These are phyloP conservation scores for Scolopax bukidnonensis DNA, from an alignment of 2,797 vertebrate species.

Conservation along the genomic window DNA sequence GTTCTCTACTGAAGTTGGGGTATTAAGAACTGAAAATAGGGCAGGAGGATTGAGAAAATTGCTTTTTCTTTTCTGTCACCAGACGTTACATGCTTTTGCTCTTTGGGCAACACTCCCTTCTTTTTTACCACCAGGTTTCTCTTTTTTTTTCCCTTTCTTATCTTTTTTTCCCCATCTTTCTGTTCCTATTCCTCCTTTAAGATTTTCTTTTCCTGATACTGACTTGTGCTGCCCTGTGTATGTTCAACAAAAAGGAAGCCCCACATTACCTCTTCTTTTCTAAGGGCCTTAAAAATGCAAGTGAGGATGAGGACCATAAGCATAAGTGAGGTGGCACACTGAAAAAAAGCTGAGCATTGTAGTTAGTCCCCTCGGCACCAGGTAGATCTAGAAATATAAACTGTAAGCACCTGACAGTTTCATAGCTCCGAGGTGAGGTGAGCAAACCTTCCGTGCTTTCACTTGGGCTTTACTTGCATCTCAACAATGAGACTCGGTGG, in stretches of 20 bases:
- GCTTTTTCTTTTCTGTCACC: background rate
- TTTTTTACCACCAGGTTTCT: background rate
- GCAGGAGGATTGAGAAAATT: background rate
- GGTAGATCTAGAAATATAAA: background rate
- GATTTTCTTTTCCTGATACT: background rate
- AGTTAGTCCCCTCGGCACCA: background rate
- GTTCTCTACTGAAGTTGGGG: background rate
- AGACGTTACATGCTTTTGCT: background rate
- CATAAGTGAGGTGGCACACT: fast-evolving
- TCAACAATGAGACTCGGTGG: background rate
- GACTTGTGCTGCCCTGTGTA: background rate
- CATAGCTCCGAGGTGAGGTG: background rate
- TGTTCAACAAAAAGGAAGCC: background rate
- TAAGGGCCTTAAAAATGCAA: background rate
- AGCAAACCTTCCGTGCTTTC: background rate
- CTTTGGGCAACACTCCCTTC: background rate
- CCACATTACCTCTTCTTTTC: background rate
- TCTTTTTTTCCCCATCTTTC: background rate
- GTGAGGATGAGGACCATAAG: background rate
- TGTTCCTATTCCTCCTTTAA: background rate
- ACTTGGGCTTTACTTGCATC: background rate
- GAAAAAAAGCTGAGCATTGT: background rate
- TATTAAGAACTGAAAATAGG: background rate
- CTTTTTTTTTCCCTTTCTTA: background rate
- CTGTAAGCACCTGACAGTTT: background rate